These are phyloP conservation scores for Octodonta nipae DNA, from an alignment of 2,888 invertebrate genomes.

Conservation along the genomic window DNA sequence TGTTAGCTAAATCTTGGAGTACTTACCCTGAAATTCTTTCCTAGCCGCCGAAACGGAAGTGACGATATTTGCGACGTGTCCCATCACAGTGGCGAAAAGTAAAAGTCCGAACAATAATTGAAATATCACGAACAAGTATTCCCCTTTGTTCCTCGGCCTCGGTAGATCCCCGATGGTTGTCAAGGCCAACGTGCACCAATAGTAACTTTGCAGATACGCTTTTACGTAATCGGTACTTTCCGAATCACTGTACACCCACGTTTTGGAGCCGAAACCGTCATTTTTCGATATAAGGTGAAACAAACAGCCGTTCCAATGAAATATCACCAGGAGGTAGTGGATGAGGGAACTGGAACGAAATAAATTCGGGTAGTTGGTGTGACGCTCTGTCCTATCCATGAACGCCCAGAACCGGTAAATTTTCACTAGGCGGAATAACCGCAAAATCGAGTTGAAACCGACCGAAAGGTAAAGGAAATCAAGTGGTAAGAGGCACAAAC, in stretches of 20 bases:
- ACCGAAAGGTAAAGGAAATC: conserved; percentile 97
- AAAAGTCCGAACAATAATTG: conserved; percentile 88
- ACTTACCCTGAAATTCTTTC: conserved; percentile 95
- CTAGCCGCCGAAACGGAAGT: conserved; percentile 92
- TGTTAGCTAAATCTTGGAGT: no score
- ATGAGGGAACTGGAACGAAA: conserved; percentile 83
- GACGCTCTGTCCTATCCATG: conserved; percentile 94
- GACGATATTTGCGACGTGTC: conserved; percentile 96
- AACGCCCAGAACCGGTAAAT: conserved; percentile 92
- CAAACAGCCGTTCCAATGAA: conserved; percentile 99
- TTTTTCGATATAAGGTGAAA: conserved; percentile 94
- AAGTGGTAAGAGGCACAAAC: conserved; percentile 89
- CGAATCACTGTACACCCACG: conserved; percentile 78
- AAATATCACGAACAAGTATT: conserved; percentile 88
- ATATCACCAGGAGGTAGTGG: conserved; percentile 93
- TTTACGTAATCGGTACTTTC: conserved; percentile 80
- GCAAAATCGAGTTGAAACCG: conserved; percentile 85
- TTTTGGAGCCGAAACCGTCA: conserved; percentile 84
- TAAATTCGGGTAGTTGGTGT: conserved; percentile 96
- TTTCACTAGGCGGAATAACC: conserved; percentile 70
- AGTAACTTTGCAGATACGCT: conserved; percentile 93
- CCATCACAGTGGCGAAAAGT: conserved; percentile 89
- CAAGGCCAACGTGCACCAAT: conserved; percentile 93
- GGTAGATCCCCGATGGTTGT: conserved; percentile 91
- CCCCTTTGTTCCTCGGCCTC: conserved; percentile 81